Percentiles rank a stretch among this genome's conserved stretches.
Evolutionary conservation across 2,797 vertebrate species (phyloP).

Genomic region (Lagodon rhomboides): DNA sequence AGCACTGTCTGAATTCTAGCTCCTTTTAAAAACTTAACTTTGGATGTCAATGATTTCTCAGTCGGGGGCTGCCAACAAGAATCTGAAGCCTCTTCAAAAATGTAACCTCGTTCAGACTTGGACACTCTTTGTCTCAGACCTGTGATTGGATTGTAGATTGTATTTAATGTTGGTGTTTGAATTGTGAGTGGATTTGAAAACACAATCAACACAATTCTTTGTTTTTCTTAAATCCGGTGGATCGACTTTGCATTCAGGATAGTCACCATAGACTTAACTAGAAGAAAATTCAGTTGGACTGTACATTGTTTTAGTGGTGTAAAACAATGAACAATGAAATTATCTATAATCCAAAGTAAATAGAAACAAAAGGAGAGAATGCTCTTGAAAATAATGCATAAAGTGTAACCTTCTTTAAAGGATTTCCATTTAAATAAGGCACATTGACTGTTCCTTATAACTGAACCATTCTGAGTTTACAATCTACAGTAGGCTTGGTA

Average conservation of each 20-base stretch:
- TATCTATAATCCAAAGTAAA: background rate
- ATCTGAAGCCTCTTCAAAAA: background rate
- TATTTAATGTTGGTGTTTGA: background rate
- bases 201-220: background rate
- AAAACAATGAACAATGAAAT: background rate
- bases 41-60: background rate
- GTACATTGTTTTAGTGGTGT: background rate
- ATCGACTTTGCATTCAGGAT: background rate
- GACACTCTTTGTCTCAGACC: no score
- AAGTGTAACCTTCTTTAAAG: background rate
- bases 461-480: constrained; percentile 10
- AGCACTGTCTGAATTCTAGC: background rate
- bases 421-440: constrained; percentile 7
- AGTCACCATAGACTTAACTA: background rate
- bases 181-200: constrained; percentile 6
- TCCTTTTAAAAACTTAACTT: background rate
- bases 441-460: background rate
- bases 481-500: constrained; percentile 27
- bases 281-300: background rate
- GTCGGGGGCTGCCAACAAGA: background rate
- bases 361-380: background rate
- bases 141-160: background rate
- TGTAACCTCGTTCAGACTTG: background rate
- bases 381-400: background rate
- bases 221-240: background rate